Percentiles rank a stretch among this genome's conserved stretches.
phyloP scores from a whole-genome alignment of 1,140 invertebrate genomes.

The Ephestia elutella region DNA sequence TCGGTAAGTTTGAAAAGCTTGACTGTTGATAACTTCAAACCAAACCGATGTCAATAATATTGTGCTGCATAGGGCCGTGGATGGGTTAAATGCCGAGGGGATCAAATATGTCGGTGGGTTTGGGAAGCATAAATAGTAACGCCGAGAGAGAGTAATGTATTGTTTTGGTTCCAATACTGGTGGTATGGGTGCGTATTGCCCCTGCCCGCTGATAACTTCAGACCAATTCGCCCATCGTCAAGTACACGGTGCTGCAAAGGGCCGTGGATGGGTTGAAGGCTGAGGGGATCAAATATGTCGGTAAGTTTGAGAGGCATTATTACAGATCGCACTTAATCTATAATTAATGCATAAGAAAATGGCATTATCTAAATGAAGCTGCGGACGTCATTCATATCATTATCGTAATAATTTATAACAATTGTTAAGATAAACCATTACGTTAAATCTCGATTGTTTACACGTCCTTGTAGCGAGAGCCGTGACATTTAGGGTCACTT shows the following conservation, averaged over 20 bases:
- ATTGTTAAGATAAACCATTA: background rate
- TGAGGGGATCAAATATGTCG: slow-evolving; percentile 87
- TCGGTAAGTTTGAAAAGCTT: slow-evolving; percentile 84
- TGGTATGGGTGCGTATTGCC: slow-evolving; percentile 98
- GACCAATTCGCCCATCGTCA: slow-evolving; percentile 80
- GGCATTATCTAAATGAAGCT: no score
- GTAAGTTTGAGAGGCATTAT: slow-evolving; percentile 76
- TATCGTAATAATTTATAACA: no score
- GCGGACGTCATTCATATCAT: no score
- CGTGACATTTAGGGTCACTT: no score
- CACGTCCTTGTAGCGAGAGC: no score
- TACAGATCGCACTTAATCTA: no score
- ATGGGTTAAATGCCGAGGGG: slow-evolving; percentile 85
- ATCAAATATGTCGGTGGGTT: slow-evolving; percentile 86
- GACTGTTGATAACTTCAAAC: slow-evolving; percentile 77
- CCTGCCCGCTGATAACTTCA: slow-evolving; percentile 85
- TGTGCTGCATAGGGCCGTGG: slow-evolving; percentile 86
- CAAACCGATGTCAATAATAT: slow-evolving; percentile 81
- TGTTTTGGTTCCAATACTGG: no score
- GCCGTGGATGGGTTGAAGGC: slow-evolving; percentile 86
- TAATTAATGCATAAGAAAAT: no score
- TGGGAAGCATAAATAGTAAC: no score
- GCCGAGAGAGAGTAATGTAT: no score
- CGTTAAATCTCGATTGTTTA: no score
- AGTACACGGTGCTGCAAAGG: slow-evolving; percentile 84